Evolutionary conservation across 2,888 invertebrate species (phyloP).

Genomic region (Macaria liturata): DNA sequence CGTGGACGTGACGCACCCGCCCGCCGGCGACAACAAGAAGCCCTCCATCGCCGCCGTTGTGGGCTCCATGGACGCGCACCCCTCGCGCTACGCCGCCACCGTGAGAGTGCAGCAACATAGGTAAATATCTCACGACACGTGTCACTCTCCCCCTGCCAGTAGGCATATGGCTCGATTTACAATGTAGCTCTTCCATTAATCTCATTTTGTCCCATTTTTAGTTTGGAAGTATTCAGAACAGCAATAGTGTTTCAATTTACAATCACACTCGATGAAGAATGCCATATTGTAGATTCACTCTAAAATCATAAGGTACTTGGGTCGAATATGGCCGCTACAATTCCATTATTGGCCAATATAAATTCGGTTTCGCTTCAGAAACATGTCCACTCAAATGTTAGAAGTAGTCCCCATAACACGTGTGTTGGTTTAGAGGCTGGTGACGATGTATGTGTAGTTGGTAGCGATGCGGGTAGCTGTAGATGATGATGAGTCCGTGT

Average conservation of each 20-base stretch:
- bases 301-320: conserved; percentile 14
- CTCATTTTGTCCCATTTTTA: too few species aligned
- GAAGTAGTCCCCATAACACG: too few species aligned
- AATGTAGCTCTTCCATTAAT: too few species aligned
- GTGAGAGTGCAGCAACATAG: conserved; percentile 98
- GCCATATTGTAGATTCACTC: too few species aligned
- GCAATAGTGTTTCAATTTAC: too few species aligned
- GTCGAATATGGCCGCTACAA: conserved; percentile 19
- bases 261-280: too few species aligned
- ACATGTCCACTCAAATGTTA: not conserved
- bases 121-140: conserved; percentile 39
- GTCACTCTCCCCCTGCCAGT: not conserved
- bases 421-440: too few species aligned
- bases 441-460: too few species aligned
- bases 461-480: not conserved
- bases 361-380: not conserved
- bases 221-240: too few species aligned
- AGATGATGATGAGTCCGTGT: conserved; percentile 13
- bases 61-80: conserved; percentile 99
- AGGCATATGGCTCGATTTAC: too few species aligned
- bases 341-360: conserved; percentile 5
- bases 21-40: conserved; percentile 99
- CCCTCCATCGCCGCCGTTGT: conserved; percentile 99
- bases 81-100: conserved; percentile 98
- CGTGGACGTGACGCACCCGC: conserved; percentile 99